These are phyloP conservation scores for Buphagus erythrorhynchus DNA, from an alignment of 2,797 vertebrate species.

Conservation along the genomic window DNA sequence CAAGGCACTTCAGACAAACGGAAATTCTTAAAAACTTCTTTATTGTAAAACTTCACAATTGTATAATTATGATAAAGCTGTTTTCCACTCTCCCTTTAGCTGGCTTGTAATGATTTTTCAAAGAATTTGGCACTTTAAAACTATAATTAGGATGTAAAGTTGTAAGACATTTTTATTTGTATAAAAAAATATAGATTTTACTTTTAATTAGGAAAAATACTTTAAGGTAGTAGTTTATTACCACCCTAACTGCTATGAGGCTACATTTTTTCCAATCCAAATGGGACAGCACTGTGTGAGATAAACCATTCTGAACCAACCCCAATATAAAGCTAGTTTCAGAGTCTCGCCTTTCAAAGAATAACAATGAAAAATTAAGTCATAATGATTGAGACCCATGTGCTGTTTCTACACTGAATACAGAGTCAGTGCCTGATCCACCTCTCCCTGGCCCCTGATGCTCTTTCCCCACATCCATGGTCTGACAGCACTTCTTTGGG, in stretches of 20 bases:
- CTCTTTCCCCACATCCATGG: not conserved
- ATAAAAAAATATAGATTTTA: not conserved
- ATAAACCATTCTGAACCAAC: not conserved
- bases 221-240: not conserved
- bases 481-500: not conserved
- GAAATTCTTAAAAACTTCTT: constrained; percentile 17
- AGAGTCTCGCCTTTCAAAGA: not conserved
- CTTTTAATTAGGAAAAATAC: not conserved
- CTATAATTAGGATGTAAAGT: not conserved
- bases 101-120: not conserved
- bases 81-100: not conserved
- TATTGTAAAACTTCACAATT: not conserved
- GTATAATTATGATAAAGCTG: not conserved
- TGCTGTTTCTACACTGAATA: not conserved
- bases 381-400: not conserved
- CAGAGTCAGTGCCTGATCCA: fast-evolving
- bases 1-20: not conserved
- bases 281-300: not conserved
- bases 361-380: not conserved
- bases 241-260: not conserved
- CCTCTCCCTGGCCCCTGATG: fast-evolving
- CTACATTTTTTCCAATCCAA: not conserved
- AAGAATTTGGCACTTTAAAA: not conserved
- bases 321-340: not conserved
- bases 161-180: not conserved